Percentiles rank a stretch among this genome's conserved stretches.
These are phyloP conservation scores for Cranoglanis bouderius DNA, from an alignment of 2,113 vertebrate species.

Conservation along the genomic window DNA sequence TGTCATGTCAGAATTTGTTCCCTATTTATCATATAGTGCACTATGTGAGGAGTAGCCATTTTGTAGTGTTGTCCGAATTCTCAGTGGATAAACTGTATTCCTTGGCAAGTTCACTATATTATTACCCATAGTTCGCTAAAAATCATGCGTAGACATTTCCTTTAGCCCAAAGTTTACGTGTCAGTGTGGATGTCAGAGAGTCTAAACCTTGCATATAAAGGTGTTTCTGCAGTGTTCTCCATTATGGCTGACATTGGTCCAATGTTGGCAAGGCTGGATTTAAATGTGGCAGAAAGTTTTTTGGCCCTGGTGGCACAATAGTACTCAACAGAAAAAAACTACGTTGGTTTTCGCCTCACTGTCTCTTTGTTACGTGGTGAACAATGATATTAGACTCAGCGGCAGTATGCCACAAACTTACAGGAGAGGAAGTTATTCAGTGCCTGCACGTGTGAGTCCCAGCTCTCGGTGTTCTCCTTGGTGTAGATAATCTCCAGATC, in stretches of 20 bases:
- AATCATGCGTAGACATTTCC: not conserved
- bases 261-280: not conserved
- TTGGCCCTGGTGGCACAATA: not conserved
- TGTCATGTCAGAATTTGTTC: not conserved
- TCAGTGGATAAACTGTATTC: not conserved
- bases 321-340: not conserved
- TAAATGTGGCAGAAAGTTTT: not conserved
- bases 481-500: conserved; percentile 79
- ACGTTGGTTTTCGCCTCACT: not conserved
- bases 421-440: conserved; percentile 80
- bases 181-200: not conserved
- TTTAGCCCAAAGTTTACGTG: not conserved
- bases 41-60: not conserved
- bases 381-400: not conserved
- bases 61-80: not conserved
- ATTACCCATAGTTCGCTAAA: not conserved
- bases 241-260: not conserved
- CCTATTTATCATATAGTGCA: not conserved
- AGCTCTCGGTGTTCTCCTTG: conserved; percentile 74
- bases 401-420: conserved; percentile 63
- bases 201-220: not conserved
- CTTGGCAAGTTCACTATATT: not conserved
- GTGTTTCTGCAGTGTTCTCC: not conserved
- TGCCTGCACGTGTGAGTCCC: conserved; percentile 77
- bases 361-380: not conserved